Evolutionary conservation across 2,797 vertebrate species (phyloP).

Genomic region (Chloroceryle inda): DNA sequence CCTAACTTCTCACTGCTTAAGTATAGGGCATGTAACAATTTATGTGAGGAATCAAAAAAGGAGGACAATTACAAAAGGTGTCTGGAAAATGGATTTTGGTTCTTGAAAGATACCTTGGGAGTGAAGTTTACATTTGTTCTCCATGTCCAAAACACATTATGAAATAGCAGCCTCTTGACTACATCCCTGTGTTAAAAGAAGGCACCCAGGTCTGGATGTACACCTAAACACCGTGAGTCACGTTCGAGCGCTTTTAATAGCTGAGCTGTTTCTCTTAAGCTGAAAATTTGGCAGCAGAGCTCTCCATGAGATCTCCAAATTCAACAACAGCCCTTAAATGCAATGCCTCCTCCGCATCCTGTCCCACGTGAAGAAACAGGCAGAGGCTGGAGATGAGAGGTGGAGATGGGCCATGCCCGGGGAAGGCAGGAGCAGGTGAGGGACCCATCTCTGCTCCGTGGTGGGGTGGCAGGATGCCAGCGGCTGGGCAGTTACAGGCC

Average conservation of each 20-base stretch:
- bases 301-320: background rate
- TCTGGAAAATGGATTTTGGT: background rate
- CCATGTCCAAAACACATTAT: background rate
- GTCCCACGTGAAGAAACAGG: accelerated
- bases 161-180: background rate
- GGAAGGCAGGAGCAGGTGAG: background rate
- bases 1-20: slow-evolving; percentile 6
- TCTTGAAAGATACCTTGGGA: background rate
- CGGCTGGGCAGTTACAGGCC: background rate
- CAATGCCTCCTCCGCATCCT: accelerated
- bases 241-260: background rate
- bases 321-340: background rate
- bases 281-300: background rate
- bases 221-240: background rate
- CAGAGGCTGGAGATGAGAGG: background rate
- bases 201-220: background rate
- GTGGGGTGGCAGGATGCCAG: background rate
- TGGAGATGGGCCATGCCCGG: accelerated
- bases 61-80: background rate
- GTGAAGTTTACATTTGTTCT: background rate
- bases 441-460: background rate
- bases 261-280: background rate
- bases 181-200: background rate
- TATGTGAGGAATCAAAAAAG: background rate
- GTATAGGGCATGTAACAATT: background rate